Base-by-base conservation (phyloP, 2,113 vertebrate genomes). In the Scalopus aquaticus region DNA sequence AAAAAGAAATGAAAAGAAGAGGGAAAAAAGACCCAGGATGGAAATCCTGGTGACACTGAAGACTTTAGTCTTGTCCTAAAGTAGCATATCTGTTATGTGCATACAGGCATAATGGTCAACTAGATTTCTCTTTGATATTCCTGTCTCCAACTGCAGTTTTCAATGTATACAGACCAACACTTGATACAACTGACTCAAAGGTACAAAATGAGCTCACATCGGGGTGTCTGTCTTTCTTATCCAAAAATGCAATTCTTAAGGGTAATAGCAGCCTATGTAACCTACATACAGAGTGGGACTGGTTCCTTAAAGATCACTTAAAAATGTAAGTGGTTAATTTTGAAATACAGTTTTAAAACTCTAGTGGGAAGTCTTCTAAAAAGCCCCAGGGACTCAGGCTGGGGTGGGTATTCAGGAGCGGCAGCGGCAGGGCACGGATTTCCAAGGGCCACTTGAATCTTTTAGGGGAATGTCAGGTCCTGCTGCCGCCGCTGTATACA, bases 301-400 rank as follows among this genome's bases (percentile, higher is more conserved):
- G 35, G 91, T 89, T 92, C 30, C 37, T 90, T 58, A 60, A 95
- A 87, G 64, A 70, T 37, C 24, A 54, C 51, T 90, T n/a, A 20
- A 95, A 77, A 64, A 65, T 80, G 19, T n/a, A 81, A 90, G 39
- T 37, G 58, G 56, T 49, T 76, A 54, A 70, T 91, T 94, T 79
- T 91, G 64, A 92, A 96, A 77, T 88, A 39, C 54, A 87, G 24
- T 28, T 86, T 90, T 37, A 88, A 94, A 94, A 65, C 26, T 89
- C 82, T 81, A 88, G 12, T 58, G 67, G 65, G 72, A 84, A 81
- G 37, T 51, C 37, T 82, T 15, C 49, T 74, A n/a, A 79, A 62
- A 60, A 78, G 56, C 46, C 56, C 60, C 65, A 90, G 62, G 49
- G n/a, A 73, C 26, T 81, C 2, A 6, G 72, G 67, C 65, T 51